These are phyloP conservation scores for Sebastes itinus DNA, from an alignment of 2,797 vertebrate species.

Conservation along the genomic window DNA sequence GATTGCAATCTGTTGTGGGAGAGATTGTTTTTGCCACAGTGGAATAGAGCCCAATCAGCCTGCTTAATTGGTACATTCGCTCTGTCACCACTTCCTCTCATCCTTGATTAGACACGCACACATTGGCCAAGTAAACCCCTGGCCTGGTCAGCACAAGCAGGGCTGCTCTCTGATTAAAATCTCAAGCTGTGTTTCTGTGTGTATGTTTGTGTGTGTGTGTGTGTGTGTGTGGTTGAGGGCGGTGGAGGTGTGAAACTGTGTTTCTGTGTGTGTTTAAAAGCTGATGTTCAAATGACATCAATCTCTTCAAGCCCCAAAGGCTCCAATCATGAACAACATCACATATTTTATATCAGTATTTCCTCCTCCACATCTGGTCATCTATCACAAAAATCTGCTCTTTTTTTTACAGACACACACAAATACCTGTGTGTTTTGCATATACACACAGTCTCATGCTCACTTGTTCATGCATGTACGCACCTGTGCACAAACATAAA, in stretches of 20 bases:
- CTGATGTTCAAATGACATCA: constrained; percentile 19
- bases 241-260: background rate
- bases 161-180: constrained; percentile 70
- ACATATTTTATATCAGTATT: background rate
- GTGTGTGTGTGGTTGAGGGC: background rate
- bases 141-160: constrained; percentile 69
- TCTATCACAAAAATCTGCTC: background rate
- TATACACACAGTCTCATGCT: background rate
- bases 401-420: background rate
- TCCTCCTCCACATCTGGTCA: constrained; percentile 3
- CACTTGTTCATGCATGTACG: background rate
- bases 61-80: constrained; percentile 83
- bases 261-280: constrained; percentile 14
- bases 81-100: constrained; percentile 77
- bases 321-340: background rate
- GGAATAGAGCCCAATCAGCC: constrained; percentile 82
- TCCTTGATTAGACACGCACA: constrained; percentile 81
- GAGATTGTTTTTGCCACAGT: constrained; percentile 83
- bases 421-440: background rate
- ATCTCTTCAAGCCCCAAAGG: constrained; percentile 15
- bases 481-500: background rate
- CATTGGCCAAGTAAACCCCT: constrained; percentile 66
- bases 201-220: background rate
- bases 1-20: constrained; percentile 82
- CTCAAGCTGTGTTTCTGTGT: constrained; percentile 48